phyloP scores from a whole-genome alignment of 2,113 vertebrate species.

The Seriola aureovittata region DNA sequence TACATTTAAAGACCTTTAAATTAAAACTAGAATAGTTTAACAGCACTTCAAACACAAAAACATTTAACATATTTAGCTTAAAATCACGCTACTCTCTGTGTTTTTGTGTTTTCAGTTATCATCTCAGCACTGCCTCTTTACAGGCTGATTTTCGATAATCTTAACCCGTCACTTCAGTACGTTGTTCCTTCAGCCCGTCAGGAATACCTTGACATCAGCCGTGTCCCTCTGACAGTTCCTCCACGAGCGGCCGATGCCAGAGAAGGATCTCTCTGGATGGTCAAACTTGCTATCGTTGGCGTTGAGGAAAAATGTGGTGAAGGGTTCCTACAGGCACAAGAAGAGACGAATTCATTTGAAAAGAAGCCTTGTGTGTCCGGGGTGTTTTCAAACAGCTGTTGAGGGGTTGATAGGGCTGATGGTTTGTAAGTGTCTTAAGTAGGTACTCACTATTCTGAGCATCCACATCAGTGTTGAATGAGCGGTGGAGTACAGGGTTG shows the following conservation, averaged over 20 bases:
- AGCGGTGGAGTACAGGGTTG: slow-evolving; percentile 94
- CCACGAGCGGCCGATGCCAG: slow-evolving; percentile 95
- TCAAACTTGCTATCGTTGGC: slow-evolving; percentile 96
- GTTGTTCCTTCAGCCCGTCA: neutral
- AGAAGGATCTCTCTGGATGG: slow-evolving; percentile 96
- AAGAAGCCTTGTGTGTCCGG: neutral
- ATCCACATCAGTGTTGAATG: slow-evolving; percentile 94
- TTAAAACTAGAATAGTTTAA: neutral
- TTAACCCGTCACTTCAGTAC: neutral
- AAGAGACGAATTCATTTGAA: neutral
- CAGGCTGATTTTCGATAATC: neutral
- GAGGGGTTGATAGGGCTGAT: neutral
- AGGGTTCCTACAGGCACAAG: slow-evolving; percentile 89
- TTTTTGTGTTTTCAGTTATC: neutral
- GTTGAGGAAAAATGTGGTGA: slow-evolving; percentile 98
- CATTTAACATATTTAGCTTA: neutral
- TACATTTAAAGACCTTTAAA: neutral
- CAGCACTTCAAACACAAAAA: neutral
- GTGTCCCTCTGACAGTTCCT: slow-evolving; percentile 98
- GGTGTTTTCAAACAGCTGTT: neutral
- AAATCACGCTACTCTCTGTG: neutral
- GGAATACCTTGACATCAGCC: slow-evolving; percentile 94
- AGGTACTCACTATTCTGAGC: slow-evolving; percentile 94
- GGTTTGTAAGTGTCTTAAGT: neutral
- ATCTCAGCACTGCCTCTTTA: neutral